phyloP scores from a whole-genome alignment of 2,888 invertebrate genomes.

The Amiota communis region DNA sequence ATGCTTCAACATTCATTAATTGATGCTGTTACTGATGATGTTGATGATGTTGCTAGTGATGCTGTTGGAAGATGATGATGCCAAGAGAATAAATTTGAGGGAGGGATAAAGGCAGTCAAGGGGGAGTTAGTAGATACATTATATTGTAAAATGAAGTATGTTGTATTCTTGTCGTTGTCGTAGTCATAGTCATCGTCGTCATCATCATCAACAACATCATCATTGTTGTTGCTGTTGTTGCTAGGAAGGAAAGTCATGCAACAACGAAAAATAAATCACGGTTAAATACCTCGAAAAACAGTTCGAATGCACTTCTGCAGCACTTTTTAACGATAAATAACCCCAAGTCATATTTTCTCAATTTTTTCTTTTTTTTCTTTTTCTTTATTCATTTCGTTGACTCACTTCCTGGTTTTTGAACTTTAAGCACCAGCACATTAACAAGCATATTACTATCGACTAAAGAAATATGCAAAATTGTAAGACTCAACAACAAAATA shows the following conservation, averaged over 20 bases:
- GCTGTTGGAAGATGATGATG: too few relatives aligned
- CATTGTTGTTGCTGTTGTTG: too few relatives aligned
- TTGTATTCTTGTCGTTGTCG: too few relatives aligned
- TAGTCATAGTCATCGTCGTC: too few relatives aligned
- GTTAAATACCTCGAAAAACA: constrained; percentile 62
- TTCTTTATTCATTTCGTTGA: constrained; percentile 48
- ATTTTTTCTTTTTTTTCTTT: neutral
- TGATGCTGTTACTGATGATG: too few relatives aligned
- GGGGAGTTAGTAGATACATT: too few relatives aligned
- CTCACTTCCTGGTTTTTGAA: constrained; percentile 66
- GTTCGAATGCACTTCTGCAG: constrained; percentile 63
- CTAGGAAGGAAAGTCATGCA: neutral
- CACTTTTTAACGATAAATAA: constrained; percentile 64
- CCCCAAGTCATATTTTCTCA: constrained; percentile 61
- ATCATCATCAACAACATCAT: too few relatives aligned
- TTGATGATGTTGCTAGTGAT: too few relatives aligned
- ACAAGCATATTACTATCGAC: constrained; percentile 64
- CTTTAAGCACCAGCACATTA: constrained; percentile 56
- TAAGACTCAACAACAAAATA: constrained; percentile 33
- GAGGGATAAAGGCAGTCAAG: too few relatives aligned
- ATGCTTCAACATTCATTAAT: neutral
- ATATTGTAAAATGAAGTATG: too few relatives aligned
- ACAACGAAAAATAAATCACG: constrained; percentile 55
- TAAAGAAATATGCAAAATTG: constrained; percentile 63
- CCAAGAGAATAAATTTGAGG: too few relatives aligned